Conservation (phyloP, 2,113 vertebrate genomes). For the Mesembrinibis cayennensis region DNA sequence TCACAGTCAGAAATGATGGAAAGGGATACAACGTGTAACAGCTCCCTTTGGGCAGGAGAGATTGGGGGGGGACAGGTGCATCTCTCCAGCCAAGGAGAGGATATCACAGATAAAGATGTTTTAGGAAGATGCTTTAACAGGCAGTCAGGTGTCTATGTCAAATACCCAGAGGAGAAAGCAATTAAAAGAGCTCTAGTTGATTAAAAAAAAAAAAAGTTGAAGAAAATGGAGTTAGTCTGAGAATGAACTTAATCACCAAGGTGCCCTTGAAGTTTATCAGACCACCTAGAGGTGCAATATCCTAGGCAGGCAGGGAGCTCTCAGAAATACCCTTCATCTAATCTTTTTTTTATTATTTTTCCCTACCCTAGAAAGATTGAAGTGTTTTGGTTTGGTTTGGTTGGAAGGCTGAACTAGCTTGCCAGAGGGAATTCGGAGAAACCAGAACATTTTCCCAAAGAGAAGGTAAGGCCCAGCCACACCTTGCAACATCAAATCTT, state of each 20-base stretch:
- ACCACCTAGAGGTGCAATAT: slow-evolving; percentile 56
- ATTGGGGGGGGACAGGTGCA: background rate
- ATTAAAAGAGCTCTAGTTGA: slow-evolving; percentile 8
- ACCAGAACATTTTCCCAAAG: slow-evolving; percentile 24
- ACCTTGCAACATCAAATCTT: slow-evolving; percentile 48
- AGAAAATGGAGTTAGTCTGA: background rate
- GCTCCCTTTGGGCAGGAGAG: background rate
- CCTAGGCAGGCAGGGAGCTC: slow-evolving; percentile 22
- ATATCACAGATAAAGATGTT: background rate
- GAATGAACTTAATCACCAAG: background rate
- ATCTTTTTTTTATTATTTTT: slow-evolving; percentile 46
- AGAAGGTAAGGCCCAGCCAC: slow-evolving; percentile 35
- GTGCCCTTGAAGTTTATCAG: slow-evolving; percentile 50
- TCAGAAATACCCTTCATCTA: slow-evolving; percentile 51
- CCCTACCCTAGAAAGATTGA: background rate
- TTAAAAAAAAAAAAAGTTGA: background rate
- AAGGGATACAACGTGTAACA: background rate
- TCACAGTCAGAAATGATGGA: background rate
- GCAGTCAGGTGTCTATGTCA: background rate
- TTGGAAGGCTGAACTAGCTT: slow-evolving; percentile 30
- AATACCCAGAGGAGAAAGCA: slow-evolving; percentile 35
- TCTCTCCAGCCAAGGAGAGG: background rate
- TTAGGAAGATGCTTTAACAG: background rate
- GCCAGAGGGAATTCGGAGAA: slow-evolving; percentile 44
- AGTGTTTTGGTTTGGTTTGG: slow-evolving; percentile 39